Evolutionary conservation across 2,113 vertebrate genomes (phyloP).

Genomic region (Neogale vison): DNA sequence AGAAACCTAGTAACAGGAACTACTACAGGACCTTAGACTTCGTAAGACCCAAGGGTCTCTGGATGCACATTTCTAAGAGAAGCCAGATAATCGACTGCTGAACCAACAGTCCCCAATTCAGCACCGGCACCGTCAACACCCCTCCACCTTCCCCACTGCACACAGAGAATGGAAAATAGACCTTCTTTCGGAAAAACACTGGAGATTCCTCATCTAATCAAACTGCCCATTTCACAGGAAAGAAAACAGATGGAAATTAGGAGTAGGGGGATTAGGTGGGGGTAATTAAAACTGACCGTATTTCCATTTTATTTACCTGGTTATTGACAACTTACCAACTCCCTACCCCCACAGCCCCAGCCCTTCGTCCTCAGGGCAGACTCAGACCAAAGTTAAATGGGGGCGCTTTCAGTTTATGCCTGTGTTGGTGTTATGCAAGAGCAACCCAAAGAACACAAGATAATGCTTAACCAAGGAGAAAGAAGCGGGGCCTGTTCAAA

Average conservation of each 20-base stretch:
- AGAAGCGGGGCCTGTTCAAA: constrained; percentile 47
- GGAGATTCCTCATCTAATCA: not conserved
- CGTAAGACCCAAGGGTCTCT: not conserved
- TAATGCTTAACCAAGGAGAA: constrained; percentile 66
- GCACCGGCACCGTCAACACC: not conserved
- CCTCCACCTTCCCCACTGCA: not conserved
- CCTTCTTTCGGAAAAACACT: not conserved
- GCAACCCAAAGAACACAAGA: constrained; percentile 59
- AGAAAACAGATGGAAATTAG: not conserved
- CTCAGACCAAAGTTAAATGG: constrained; percentile 46
- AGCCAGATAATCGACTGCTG: not conserved
- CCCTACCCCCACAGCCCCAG: not conserved
- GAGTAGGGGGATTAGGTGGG: not conserved
- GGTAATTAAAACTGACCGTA: not conserved
- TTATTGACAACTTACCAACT: not conserved
- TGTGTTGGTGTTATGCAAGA: constrained; percentile 42
- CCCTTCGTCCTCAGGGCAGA: not conserved
- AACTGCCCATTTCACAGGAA: not conserved
- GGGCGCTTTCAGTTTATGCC: not conserved
- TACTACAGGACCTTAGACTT: not conserved
- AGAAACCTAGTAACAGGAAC: not conserved
- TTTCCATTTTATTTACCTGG: not conserved
- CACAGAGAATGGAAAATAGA: not conserved
- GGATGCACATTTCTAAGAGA: not conserved
- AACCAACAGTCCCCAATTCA: not conserved